phyloP scores from a whole-genome alignment of 2,888 invertebrate species.

The Pseudococcus viburni region DNA sequence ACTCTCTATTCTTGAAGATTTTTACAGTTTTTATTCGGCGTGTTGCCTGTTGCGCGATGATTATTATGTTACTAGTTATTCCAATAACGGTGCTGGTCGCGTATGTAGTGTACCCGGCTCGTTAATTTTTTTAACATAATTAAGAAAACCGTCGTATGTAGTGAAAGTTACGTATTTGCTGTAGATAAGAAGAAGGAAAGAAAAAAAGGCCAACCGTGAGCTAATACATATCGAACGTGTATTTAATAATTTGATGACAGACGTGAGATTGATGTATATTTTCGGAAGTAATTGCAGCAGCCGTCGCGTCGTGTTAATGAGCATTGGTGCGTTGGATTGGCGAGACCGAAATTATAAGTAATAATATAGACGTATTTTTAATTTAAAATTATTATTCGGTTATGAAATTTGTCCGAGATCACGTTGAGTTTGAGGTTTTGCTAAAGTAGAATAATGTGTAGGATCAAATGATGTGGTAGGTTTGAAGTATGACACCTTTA shows the following conservation, averaged over 20 bases:
- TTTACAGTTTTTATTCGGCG: constrained; percentile 54
- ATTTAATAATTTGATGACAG: not conserved
- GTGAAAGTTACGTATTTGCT: not conserved
- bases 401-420: not conserved
- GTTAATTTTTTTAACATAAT: constrained; percentile 46
- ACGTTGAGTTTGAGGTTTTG: constrained; percentile 18
- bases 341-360: not conserved
- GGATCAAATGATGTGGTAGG: constrained; percentile 11
- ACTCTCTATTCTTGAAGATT: constrained; percentile 43
- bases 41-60: not conserved
- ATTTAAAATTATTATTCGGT: constrained; percentile 30
- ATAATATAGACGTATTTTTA: not conserved
- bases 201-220: not conserved
- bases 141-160: constrained; percentile 45
- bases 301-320: not conserved
- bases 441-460: constrained; percentile 3
- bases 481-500: constrained; percentile 30
- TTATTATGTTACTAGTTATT: constrained; percentile 45
- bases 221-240: not conserved
- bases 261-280: constrained; percentile 11
- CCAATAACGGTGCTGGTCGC: constrained; percentile 26
- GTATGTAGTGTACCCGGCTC: constrained; percentile 6
- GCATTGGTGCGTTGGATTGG: not conserved
- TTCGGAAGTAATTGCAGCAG: constrained; percentile 7
- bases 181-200: constrained; percentile 2